A percentile compares a stretch with the other conserved stretches of the same genome.
phyloP scores from a whole-genome alignment of 1,140 invertebrate species.

The Venturia canescens region DNA sequence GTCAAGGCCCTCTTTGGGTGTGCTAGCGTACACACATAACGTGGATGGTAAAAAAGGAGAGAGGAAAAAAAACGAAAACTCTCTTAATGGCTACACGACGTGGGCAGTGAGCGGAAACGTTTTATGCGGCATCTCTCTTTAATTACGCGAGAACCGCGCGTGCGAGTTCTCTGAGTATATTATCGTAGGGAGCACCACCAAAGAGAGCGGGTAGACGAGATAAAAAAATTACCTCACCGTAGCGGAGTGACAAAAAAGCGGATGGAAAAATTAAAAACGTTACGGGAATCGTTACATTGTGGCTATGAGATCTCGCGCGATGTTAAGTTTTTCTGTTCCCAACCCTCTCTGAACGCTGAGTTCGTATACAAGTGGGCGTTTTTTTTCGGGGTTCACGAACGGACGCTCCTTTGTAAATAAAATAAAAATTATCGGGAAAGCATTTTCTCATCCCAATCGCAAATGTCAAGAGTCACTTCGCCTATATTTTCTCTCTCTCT shows the following conservation, averaged over 20 bases:
- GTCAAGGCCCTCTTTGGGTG: slow-evolving; percentile 25
- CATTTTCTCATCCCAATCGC: slow-evolving; percentile 19
- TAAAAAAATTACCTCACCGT: background rate
- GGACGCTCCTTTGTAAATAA: background rate
- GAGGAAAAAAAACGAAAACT: slow-evolving; percentile 51
- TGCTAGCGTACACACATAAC: slow-evolving; percentile 10
- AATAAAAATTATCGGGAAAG: slow-evolving; percentile 24
- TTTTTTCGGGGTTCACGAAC: background rate
- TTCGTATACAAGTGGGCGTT: background rate
- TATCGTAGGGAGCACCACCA: background rate
- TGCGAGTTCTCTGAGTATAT: slow-evolving; percentile 8
- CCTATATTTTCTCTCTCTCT: background rate
- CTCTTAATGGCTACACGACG: slow-evolving; percentile 52
- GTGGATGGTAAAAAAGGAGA: background rate
- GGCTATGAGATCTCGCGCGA: background rate
- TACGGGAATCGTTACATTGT: background rate
- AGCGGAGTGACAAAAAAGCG: background rate
- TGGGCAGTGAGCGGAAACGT: slow-evolving; percentile 48
- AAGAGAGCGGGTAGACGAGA: slow-evolving; percentile 12
- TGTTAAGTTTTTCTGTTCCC: background rate
- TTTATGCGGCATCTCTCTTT: slow-evolving; percentile 49
- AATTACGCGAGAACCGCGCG: slow-evolving; percentile 51
- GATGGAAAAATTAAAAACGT: slow-evolving; percentile 15
- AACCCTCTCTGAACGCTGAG: background rate
- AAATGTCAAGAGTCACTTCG: slow-evolving; percentile 21